Evolutionary conservation across 2,888 invertebrate genomes (phyloP).

Genomic region (Beris morrisii): DNA sequence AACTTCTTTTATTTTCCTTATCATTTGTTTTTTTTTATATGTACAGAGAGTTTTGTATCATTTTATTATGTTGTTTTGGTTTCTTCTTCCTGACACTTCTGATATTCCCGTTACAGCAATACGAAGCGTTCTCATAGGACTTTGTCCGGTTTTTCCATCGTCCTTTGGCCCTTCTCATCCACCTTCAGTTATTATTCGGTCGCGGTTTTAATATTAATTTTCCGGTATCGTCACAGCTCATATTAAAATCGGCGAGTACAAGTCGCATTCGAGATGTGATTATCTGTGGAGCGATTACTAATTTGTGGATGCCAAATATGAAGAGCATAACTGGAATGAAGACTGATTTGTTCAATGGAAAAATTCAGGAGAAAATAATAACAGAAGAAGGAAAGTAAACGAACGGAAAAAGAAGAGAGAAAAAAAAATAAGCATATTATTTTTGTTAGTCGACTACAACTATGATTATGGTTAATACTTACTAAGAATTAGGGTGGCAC

Average conservation of each 20-base stretch:
- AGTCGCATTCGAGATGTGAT: slow-evolving; percentile 88
- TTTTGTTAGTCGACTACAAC: slow-evolving; percentile 2
- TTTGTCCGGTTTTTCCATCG: too few species aligned
- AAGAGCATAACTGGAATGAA: slow-evolving; percentile 75
- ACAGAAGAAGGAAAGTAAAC: neutral
- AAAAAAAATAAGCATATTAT: neutral
- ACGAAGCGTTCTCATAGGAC: too few species aligned
- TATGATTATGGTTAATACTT: slow-evolving; percentile 48
- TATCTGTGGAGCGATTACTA: slow-evolving; percentile 95
- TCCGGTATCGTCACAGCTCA: slow-evolving; percentile 97
- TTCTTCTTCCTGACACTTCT: too few species aligned
- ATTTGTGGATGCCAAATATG: slow-evolving; percentile 89
- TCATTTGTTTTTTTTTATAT: too few species aligned
- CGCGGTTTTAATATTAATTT: slow-evolving; percentile 91
- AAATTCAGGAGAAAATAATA: neutral
- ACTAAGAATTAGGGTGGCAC: slow-evolving; percentile 82
- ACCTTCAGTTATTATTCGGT: slow-evolving; percentile 58
- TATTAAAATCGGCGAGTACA: slow-evolving; percentile 93
- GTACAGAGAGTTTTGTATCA: too few species aligned
- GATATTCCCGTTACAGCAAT: too few species aligned
- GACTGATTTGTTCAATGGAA: slow-evolving; percentile 9
- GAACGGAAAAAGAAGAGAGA: neutral
- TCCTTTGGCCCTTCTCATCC: too few species aligned
- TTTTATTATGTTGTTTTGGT: too few species aligned
- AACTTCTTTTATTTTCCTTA: slow-evolving; percentile 14